Evolutionary conservation across 1,140 invertebrate species (phyloP).

Genomic region (Ruditapes philippinarum): DNA sequence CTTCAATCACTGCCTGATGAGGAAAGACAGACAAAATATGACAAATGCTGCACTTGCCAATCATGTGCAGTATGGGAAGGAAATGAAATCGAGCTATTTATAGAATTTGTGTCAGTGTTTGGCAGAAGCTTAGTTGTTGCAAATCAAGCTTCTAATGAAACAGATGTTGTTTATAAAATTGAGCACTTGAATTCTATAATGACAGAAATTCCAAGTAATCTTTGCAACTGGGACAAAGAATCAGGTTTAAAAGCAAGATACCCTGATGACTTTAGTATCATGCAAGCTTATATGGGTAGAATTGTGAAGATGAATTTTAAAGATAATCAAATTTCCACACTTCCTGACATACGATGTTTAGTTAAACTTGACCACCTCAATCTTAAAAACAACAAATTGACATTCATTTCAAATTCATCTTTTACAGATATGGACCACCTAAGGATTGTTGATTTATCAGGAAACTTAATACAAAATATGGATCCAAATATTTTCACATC

Average conservation of each 20-base stretch:
- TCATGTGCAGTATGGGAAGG: neutral
- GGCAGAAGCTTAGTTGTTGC: conserved; percentile 20
- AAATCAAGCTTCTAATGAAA: neutral
- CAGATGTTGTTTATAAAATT: conserved; percentile 34
- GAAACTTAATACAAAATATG: conserved; percentile 38
- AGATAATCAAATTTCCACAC: conserved; percentile 22
- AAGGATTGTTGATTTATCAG: neutral
- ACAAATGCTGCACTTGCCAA: neutral
- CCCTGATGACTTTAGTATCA: neutral
- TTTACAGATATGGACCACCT: conserved; percentile 25
- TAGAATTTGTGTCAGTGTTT: neutral
- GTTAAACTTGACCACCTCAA: neutral
- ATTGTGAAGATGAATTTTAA: conserved; percentile 23
- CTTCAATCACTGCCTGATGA: too few relatives aligned
- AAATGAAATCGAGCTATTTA: neutral
- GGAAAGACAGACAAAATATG: too few relatives aligned
- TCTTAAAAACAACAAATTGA: conserved; percentile 5
- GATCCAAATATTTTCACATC: conserved; percentile 3
- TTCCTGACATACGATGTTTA: conserved; percentile 43
- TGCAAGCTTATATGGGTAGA: neutral
- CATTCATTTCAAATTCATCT: conserved; percentile 15
- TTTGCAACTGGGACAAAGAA: conserved; percentile 55
- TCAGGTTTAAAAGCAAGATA: neutral
- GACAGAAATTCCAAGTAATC: conserved; percentile 57
- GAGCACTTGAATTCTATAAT: conserved; percentile 4